phyloP scores from a whole-genome alignment of 2,888 invertebrate species.

The Dryococelus australis region DNA sequence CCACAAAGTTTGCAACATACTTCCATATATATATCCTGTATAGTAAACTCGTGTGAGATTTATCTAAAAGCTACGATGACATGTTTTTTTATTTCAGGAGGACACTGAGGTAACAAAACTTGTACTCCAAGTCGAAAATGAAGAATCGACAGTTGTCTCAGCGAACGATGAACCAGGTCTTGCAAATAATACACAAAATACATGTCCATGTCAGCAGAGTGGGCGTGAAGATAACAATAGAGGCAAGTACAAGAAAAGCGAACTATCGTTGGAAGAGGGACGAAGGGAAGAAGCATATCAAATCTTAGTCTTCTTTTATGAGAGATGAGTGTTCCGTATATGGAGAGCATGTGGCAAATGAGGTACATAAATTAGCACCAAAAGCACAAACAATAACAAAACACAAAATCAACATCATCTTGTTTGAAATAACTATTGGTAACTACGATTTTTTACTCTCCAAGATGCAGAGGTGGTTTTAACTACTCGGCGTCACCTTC shows the following conservation, averaged over 20 bases:
- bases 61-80: no score
- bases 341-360: slow-evolving; percentile 16
- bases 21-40: no score
- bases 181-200: neutral
- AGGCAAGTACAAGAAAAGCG: neutral
- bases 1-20: no score
- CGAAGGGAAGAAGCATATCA: neutral
- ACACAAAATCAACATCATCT: slow-evolving; percentile 2
- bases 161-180: neutral
- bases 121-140: no score
- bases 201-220: no score
- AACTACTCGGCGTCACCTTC: no score
- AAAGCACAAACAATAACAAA: neutral
- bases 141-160: neutral
- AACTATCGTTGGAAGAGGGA: neutral
- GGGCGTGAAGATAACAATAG: neutral
- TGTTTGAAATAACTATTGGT: slow-evolving; percentile 19
- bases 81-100: no score
- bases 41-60: no score
- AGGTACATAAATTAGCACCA: neutral
- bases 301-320: neutral
- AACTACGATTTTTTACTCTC: neutral
- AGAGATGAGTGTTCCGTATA: slow-evolving; percentile 21
- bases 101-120: no score
- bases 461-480: neutral